Conservation (phyloP, 2,888 invertebrate genomes). For the Drosophila siamana region DNA sequence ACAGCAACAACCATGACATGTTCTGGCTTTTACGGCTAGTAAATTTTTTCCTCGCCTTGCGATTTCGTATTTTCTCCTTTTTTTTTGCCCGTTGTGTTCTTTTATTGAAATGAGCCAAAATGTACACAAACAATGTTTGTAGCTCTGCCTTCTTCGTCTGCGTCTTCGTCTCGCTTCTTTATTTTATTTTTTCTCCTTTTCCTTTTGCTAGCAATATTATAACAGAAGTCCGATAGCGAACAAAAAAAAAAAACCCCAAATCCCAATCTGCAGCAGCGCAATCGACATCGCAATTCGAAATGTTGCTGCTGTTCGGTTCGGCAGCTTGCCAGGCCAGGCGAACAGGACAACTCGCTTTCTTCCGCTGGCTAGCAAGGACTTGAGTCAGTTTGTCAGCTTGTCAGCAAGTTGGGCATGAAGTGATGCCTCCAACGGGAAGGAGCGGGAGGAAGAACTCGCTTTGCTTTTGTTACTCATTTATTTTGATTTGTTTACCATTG, state of each 20-base stretch:
- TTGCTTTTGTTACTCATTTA: constrained; percentile 80
- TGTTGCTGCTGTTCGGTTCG: constrained; percentile 52
- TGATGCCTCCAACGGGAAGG: background rate
- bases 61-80: constrained; percentile 24
- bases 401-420: constrained; percentile 66
- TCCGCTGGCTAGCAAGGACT: constrained; percentile 8
- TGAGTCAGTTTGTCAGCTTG: constrained; percentile 79
- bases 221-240: constrained; percentile 47
- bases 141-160: constrained; percentile 8
- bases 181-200: background rate
- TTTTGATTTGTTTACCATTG: constrained; percentile 81
- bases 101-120: constrained; percentile 78
- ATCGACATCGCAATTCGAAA: constrained; percentile 50
- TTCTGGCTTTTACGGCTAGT: constrained; percentile 53
- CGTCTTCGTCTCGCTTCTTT: no score
- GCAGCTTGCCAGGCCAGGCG: constrained; percentile 75
- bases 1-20: constrained; percentile 58
- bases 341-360: constrained; percentile 1
- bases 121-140: constrained; percentile 62
- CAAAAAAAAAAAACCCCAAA: constrained; percentile 46
- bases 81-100: constrained; percentile 9
- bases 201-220: constrained; percentile 48
- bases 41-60: constrained; percentile 59
- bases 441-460: constrained; percentile 21
- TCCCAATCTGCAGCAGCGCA: constrained; percentile 28